Conservation (phyloP, 2,888 invertebrate species). For the Neoitamus cyanurus region DNA sequence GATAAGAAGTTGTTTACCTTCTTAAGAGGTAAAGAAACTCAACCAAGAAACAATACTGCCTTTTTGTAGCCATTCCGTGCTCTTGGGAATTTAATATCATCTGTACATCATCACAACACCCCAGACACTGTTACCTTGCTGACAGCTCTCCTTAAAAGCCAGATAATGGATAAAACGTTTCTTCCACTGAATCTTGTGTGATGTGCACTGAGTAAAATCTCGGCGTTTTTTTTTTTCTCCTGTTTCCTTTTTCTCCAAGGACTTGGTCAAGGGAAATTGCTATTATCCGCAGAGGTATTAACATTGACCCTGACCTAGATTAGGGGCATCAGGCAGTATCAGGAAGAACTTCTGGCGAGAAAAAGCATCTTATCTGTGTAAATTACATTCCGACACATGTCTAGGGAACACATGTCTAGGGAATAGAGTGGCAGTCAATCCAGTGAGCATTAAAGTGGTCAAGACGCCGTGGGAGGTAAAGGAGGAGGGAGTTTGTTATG, state of each 20-base stretch:
- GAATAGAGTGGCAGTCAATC: neutral
- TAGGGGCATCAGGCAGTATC: neutral
- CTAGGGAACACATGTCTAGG: neutral
- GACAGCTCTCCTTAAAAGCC: neutral
- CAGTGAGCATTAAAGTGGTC: neutral
- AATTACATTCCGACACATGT: neutral
- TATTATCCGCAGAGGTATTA: neutral
- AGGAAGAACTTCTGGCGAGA: neutral
- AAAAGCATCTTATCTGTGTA: neutral
- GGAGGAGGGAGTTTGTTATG: neutral
- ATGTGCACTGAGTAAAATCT: neutral
- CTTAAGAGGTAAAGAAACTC: neutral
- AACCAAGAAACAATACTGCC: neutral
- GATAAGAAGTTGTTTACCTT: neutral
- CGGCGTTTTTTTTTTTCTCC: neutral
- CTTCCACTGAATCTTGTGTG: neutral
- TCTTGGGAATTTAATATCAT: neutral
- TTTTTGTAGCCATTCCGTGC: neutral
- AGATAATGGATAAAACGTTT: conserved; percentile 1
- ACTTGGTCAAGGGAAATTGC: neutral
- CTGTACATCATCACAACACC: neutral
- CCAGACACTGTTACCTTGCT: neutral
- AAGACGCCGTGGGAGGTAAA: neutral
- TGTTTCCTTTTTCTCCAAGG: neutral
- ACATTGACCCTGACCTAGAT: neutral